Evolutionary conservation across 2,113 vertebrate genomes (phyloP).

Genomic region (Bolborhynchus lineola): DNA sequence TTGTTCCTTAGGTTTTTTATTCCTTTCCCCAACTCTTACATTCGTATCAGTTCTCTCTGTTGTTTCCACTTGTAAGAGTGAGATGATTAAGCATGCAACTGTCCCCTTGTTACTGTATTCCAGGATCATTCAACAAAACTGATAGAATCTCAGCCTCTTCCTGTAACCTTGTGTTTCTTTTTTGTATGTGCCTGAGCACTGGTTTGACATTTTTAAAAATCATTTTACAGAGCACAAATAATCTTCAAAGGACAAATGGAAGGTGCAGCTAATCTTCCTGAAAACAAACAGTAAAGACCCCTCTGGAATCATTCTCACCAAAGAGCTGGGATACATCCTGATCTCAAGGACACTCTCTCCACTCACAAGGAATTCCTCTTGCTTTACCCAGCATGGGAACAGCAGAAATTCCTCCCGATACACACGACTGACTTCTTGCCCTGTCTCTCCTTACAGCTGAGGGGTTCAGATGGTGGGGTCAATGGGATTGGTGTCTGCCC

Average conservation of each 20-base stretch:
- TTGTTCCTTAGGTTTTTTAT: slow-evolving; percentile 29
- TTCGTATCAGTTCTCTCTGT: slow-evolving; percentile 6
- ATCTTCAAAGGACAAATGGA: slow-evolving; percentile 35
- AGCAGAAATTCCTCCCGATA: neutral
- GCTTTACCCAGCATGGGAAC: neutral
- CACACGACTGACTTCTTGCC: neutral
- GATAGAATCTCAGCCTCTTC: slow-evolving; percentile 50
- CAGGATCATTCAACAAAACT: slow-evolving; percentile 48
- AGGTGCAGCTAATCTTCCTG: neutral
- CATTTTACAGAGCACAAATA: neutral
- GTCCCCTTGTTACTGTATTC: slow-evolving; percentile 29
- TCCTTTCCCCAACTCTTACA: neutral
- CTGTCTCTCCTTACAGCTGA: neutral
- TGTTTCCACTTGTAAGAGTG: slow-evolving; percentile 51
- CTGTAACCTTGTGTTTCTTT: neutral
- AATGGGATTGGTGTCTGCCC: neutral
- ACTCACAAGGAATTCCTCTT: neutral
- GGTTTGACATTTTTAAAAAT: neutral
- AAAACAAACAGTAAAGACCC: neutral
- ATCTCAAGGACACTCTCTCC: neutral
- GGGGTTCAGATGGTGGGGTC: neutral
- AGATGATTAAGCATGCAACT: slow-evolving; percentile 27
- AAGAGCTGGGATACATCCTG: neutral
- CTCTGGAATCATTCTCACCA: neutral
- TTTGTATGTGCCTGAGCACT: neutral